Base-by-base conservation (phyloP, 2,888 invertebrate genomes). In the Miltochrista miniata region DNA sequence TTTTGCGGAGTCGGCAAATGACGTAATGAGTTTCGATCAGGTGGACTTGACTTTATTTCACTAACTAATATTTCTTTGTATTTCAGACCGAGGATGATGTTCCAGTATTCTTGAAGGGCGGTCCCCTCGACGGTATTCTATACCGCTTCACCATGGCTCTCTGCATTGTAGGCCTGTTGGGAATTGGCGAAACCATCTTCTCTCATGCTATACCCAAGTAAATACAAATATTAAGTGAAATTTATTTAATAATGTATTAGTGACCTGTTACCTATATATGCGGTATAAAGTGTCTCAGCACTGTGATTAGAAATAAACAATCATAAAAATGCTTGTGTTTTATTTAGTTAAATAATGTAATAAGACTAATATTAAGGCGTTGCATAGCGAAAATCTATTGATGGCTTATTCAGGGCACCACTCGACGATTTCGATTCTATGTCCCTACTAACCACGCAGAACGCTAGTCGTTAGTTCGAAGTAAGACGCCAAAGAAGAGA, bases 51-150 rank as follows among this genome's bases (percentile, higher is more conserved):
- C 10, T 36, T 13, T 11, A 14, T 8, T 40, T 36, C 51, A 15
- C n/a, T 18, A 12, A 39, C n/a, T 0, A 10, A n/a, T 10, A n/a
- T 1, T 43, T 34, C 12, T 35, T 35, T 38, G 31, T 31, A 57
- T 91, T 86, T 24, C 86, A 94, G 94, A 85, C 87, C 81, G 92
- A 93, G 7, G 92, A 94, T 82, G 93, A 92, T 56, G 68, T 90
- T 4, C 93, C 93, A 0, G 89, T 94, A 2, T 93, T 92, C 83
- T 76, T 94, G 67, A 94, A 94, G 74, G 93, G 91, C 29, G 94
- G 94, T 42, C 79, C 92, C 1, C 48, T 81, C 7, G 94, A 94
- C 59, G 85, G 67, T 54, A 62, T 93, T 11, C 69, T 94, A 47
- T 90, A 88, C 70, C 87, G 88, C 18, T 42, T 88, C 10, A 91